Evolutionary conservation across 2,113 vertebrate species (phyloP), one percentile per base, ranked within the genome.

Genomic region (Pollimyrus isidori): DNA sequence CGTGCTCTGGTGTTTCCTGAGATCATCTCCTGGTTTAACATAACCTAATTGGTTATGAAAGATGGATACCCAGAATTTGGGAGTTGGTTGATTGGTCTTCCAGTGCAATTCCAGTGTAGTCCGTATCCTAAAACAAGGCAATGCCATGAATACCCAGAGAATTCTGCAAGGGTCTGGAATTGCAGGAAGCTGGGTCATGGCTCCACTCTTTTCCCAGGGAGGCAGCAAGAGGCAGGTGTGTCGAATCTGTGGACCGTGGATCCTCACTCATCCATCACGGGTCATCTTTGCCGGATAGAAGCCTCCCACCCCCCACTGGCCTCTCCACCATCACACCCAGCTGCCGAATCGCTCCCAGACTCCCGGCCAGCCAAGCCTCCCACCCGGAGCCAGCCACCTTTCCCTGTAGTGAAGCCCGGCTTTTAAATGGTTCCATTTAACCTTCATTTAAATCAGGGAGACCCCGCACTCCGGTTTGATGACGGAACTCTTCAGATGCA

Each of bases 371-470:
- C 85, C 10, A 94, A 93, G 94, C 94, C 92, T 92, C 93, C 93
- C 87, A 7, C 89, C 62, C 92, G 91, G 91, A 80, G 26, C 26
- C 93, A 95, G 95, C 94, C 95, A 96, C 95, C 95, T 95, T 92
- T 95, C 92, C 91, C 92, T 91, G 91, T 89, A 88, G 88, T 92
- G 94, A 93, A 93, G 91, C 91, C 93, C 93, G 91, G 91, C 94
- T 95, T 94, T 95, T 92, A 95, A 95, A 94, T 93, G 93, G 92
- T 91, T 93, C 93, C 93, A 92, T 94, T 95, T 95, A 96, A 95
- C 94, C 95, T 95, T 94, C 93, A 93, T 95, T 94, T 90, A 93
- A 93, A 94, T 93, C 92, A 89, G 90, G 92, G 73, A 0, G 91
- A 94, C 94, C 93, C 92, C 48, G 92, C 13, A 88, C 91, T 91